Percentiles rank a stretch among this genome's conserved stretches.
phyloP scores from a whole-genome alignment of 2,888 invertebrate genomes.

The Eulithis testata region DNA sequence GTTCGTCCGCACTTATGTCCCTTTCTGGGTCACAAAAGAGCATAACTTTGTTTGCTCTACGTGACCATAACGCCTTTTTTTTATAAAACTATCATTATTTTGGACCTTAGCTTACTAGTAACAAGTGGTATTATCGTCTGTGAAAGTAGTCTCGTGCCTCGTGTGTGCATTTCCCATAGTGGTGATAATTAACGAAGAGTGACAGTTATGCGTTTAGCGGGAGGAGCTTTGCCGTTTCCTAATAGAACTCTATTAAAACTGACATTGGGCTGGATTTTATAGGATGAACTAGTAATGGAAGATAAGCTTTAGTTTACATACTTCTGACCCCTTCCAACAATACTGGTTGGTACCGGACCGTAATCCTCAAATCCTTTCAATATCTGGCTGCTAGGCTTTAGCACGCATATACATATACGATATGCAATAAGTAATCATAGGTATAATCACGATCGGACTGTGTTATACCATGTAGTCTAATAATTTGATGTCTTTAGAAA shows the following conservation, averaged over 20 bases:
- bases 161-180: conserved; percentile 43
- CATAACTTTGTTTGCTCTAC: conserved; percentile 38
- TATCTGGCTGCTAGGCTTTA: not conserved
- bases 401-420: no score
- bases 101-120: conserved; percentile 13
- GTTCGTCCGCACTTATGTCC: conserved; percentile 26
- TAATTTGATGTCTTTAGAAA: not conserved
- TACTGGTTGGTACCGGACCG: not conserved
- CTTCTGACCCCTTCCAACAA: not conserved
- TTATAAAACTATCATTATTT: conserved; percentile 7
- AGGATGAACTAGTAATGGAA: conserved; percentile 17
- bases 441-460: no score
- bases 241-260: conserved; percentile 45
- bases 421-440: no score
- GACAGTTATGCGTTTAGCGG: conserved; percentile 54
- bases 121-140: conserved; percentile 24
- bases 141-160: conserved; percentile 17
- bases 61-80: conserved; percentile 30
- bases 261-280: conserved; percentile 27
- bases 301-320: not conserved
- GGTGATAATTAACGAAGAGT: conserved; percentile 56
- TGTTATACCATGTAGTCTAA: not conserved
- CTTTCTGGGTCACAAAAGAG: conserved; percentile 30
- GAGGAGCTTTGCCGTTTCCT: conserved; percentile 52
- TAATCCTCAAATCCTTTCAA: conserved; percentile 1